Conservation (phyloP, 1,140 invertebrate genomes). For the Mactra quadrangularis region DNA sequence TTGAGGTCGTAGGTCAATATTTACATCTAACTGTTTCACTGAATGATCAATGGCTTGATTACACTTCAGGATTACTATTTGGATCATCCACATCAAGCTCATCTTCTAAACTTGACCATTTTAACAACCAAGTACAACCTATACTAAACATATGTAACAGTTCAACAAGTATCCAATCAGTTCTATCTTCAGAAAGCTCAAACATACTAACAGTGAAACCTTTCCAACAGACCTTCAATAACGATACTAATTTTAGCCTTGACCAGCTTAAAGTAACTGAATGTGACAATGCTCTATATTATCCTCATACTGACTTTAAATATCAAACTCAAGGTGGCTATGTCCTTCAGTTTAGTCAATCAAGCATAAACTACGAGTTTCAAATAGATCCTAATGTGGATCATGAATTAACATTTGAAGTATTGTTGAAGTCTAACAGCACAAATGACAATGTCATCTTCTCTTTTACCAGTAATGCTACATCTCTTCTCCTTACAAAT, state of each 20-base stretch:
- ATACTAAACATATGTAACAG: slow-evolving; percentile 38
- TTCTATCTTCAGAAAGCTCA: slow-evolving; percentile 6
- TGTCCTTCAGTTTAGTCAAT: slow-evolving; percentile 56
- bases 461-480: slow-evolving; percentile 59
- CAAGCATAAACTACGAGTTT: slow-evolving; percentile 62
- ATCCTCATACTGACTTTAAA: slow-evolving; percentile 49
- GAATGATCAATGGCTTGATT: slow-evolving; percentile 17
- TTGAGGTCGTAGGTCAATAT: slow-evolving; percentile 59
- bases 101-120: slow-evolving; percentile 43
- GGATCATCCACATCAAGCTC: slow-evolving; percentile 4
- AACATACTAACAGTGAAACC: background rate
- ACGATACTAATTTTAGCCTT: slow-evolving; percentile 23
- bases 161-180: slow-evolving; percentile 6
- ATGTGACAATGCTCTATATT: slow-evolving; percentile 67
- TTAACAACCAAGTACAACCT: slow-evolving; percentile 2
- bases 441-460: slow-evolving; percentile 60
- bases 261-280: slow-evolving; percentile 27
- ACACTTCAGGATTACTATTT: slow-evolving; percentile 61
- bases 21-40: slow-evolving; percentile 46
- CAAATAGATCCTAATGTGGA: slow-evolving; percentile 27
- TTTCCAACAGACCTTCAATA: slow-evolving; percentile 23
- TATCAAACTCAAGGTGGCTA: slow-evolving; percentile 62
- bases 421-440: slow-evolving; percentile 52
- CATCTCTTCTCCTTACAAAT: slow-evolving; percentile 22
- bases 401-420: slow-evolving; percentile 63